Base-by-base conservation (phyloP, 2,888 invertebrate species). In the Phrixothrix hirtus region DNA sequence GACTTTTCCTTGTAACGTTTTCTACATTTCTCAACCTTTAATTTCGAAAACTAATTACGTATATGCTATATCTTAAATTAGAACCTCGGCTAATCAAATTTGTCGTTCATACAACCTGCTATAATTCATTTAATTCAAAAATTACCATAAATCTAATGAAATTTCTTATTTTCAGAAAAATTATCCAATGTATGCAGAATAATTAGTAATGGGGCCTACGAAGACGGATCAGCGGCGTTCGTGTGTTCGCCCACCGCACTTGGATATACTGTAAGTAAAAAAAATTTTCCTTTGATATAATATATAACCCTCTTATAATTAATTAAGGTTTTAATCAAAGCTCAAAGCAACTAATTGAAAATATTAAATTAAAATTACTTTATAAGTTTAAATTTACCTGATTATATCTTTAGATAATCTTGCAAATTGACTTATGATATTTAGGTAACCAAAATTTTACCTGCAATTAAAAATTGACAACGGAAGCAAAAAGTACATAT, bases 181-280 rank as follows among this genome's bases (percentile, higher is more conserved):
- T 25, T 25, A 11, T 7, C 11, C 11, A 16, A 34, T 34, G 44
- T 25, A 12, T 44, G 10, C 16, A 15, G 32, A 35, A 35, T 44
- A 44, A 35, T 13, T 13, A 44, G n/a, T 30, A 63, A 73, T 73
- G 72, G 71, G 66, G 60, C 66, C 70, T 14, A 46, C 61, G 26
- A 71, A 66, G 57, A 57, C 59, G 39, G 71, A 73, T 52, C 62
- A 62, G 41, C 57, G 62, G 44, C 53, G 58, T 48, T 47, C 58
- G 47, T 62, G 61, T 50, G 62, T 64, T 46, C 61, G 62, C 44
- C 62, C 64, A 29, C 61, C 64, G 45, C 64, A 64, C 53, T 59
- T 64, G 27, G 64, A 64, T 55, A 64, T 64, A 51, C 53, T 64
- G 64, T 64, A 60, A 64, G 64, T 63, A 51, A 12, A n/a, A 16